These are phyloP conservation scores for Tachysurus vachellii DNA, from an alignment of 2,113 vertebrate genomes.

Conservation along the genomic window DNA sequence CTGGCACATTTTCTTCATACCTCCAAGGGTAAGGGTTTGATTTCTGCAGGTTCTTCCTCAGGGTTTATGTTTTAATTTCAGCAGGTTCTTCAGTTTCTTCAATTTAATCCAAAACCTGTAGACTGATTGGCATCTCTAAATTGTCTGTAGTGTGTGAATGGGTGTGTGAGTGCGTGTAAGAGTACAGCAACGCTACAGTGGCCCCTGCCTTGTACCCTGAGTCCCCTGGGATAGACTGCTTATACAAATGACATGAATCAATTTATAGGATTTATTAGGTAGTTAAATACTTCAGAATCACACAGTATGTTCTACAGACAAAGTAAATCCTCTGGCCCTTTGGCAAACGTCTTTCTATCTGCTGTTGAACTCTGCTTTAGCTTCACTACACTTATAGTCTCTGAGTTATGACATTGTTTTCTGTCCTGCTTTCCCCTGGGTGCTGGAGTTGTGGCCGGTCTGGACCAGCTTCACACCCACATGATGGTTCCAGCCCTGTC, in stretches of 20 bases:
- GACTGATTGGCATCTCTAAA: no score
- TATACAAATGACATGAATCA: background rate
- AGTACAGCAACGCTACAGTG: no score
- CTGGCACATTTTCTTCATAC: no score
- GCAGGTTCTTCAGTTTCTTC: no score
- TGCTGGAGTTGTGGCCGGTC: conserved; percentile 7
- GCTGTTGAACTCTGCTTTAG: background rate
- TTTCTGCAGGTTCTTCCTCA: no score
- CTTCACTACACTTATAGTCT: conserved; percentile 15
- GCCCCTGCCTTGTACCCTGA: no score
- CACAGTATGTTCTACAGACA: background rate
- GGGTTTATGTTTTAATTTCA: no score
- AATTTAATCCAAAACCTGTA: no score
- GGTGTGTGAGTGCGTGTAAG: no score
- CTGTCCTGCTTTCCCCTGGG: conserved; percentile 14
- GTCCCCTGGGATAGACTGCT: no score
- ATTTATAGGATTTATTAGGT: background rate
- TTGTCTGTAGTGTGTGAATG: no score
- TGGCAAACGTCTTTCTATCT: background rate
- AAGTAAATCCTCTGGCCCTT: background rate
- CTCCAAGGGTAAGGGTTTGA: no score
- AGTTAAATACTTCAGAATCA: background rate
- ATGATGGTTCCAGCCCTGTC: conserved; percentile 10
- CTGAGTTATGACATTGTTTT: conserved; percentile 32
- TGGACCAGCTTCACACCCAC: conserved; percentile 29